Conservation (phyloP, 2,113 vertebrate species). For the Hippocampus abdominalis region DNA sequence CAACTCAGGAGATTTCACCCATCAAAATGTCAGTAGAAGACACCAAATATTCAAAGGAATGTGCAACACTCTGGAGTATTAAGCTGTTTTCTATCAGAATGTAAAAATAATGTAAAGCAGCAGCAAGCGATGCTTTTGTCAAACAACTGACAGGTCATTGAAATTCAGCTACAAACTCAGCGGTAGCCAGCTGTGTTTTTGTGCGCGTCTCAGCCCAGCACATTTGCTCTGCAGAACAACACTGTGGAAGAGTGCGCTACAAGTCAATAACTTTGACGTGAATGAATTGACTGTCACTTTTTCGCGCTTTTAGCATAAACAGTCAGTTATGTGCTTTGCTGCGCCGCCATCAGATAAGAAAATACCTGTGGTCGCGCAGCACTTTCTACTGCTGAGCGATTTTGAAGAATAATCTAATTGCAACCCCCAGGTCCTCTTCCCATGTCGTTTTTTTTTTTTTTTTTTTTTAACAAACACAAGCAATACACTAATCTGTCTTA, state of each 20-base stretch:
- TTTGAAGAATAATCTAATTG: too few species aligned
- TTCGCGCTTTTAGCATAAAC: slow-evolving; percentile 44
- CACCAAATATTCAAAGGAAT: slow-evolving; percentile 61
- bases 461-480: too few species aligned
- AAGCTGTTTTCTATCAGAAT: slow-evolving; percentile 61
- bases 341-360: slow-evolving; percentile 39
- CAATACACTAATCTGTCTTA: too few species aligned
- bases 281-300: slow-evolving; percentile 41
- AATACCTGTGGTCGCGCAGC: slow-evolving; percentile 39
- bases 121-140: slow-evolving; percentile 50
- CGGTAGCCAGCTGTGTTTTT: slow-evolving; percentile 22
- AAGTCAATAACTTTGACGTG: slow-evolving; percentile 53
- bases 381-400: slow-evolving; percentile 7
- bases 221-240: slow-evolving; percentile 20
- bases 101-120: slow-evolving; percentile 64
- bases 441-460: too few species aligned
- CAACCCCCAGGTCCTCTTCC: too few species aligned
- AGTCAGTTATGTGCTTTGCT: slow-evolving; percentile 26
- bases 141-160: slow-evolving; percentile 60
- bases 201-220: slow-evolving; percentile 37
- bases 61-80: slow-evolving; percentile 56
- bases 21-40: slow-evolving; percentile 62
- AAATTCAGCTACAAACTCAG: slow-evolving; percentile 54
- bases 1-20: slow-evolving; percentile 60
- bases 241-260: slow-evolving; percentile 17